These are phyloP conservation scores for Coracopsis vasa DNA, from an alignment of 2,113 vertebrate genomes.

Conservation along the genomic window DNA sequence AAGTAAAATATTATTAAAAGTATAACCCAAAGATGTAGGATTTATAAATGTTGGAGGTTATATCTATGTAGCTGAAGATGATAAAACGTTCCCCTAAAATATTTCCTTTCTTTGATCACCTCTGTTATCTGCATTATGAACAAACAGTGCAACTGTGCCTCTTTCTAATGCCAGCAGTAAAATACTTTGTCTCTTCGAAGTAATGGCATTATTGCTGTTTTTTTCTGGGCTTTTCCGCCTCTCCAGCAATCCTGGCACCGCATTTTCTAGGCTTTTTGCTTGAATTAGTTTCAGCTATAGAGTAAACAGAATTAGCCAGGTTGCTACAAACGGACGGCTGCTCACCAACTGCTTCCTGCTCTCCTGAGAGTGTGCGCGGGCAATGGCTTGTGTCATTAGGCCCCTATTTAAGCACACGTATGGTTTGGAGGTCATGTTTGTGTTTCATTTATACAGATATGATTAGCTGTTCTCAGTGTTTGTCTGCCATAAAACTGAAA, in stretches of 20 bases:
- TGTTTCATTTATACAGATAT: slow-evolving; percentile 51
- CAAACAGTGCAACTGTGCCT: not conserved
- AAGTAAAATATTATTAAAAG: not conserved
- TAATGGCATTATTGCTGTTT: not conserved
- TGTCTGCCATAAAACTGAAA: slow-evolving; percentile 61
- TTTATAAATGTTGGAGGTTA: not conserved
- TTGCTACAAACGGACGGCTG: slow-evolving; percentile 43
- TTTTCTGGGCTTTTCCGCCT: not conserved
- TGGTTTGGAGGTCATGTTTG: slow-evolving; percentile 52
- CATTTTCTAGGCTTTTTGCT: slow-evolving; percentile 45
- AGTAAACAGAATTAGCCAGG: slow-evolving; percentile 65
- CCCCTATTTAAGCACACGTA: slow-evolving; percentile 16
- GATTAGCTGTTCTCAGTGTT: slow-evolving; percentile 52
- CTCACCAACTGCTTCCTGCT: slow-evolving; percentile 67
- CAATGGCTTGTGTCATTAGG: slow-evolving; percentile 34
- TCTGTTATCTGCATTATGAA: not conserved
- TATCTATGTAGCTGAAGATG: not conserved
- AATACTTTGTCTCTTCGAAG: not conserved
- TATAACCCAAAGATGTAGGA: not conserved
- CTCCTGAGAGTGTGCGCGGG: not conserved
- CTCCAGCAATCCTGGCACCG: not conserved
- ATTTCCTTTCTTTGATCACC: not conserved
- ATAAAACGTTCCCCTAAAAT: not conserved
- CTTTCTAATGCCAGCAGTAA: not conserved
- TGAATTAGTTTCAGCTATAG: not conserved